Percentiles rank a stretch among this genome's conserved stretches.
phyloP scores from a whole-genome alignment of 1,140 invertebrate genomes.

The Hydropsyche tenuis region DNA sequence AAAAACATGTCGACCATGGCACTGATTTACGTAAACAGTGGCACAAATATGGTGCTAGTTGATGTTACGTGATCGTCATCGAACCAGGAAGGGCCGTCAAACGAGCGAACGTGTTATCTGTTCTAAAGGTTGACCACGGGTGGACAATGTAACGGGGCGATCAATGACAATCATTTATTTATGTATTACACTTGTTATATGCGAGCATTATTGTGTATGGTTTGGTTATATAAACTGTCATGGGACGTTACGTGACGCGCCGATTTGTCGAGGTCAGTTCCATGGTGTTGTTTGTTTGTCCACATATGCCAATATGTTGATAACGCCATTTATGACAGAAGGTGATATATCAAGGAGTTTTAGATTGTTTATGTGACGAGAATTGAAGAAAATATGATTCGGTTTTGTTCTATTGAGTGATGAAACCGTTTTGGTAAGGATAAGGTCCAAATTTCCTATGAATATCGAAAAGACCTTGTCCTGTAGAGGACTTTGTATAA shows the following conservation, averaged over 20 bases:
- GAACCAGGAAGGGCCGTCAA: slow-evolving; percentile 33
- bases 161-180: slow-evolving; percentile 21
- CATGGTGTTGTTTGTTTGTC: not conserved
- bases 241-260: slow-evolving; percentile 15
- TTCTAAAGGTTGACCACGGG: not conserved
- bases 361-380: no score
- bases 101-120: not conserved
- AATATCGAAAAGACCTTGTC: no score
- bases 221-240: slow-evolving; percentile 22
- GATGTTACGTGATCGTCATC: slow-evolving; percentile 20
- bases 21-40: not conserved
- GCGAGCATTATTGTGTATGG: no score
- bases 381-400: no score
- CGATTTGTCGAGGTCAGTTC: slow-evolving; percentile 38
- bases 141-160: not conserved
- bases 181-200: not conserved
- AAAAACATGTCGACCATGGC: slow-evolving; percentile 2
- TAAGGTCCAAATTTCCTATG: no score
- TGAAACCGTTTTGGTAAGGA: no score
- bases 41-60: no score
- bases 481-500: no score
- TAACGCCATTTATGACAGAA: no score
- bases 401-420: no score
- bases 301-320: not conserved
- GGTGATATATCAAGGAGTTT: not conserved